Percentiles rank a stretch among this genome's conserved stretches.
Conservation (phyloP, 1,140 invertebrate species). For the Aricia agestis region DNA sequence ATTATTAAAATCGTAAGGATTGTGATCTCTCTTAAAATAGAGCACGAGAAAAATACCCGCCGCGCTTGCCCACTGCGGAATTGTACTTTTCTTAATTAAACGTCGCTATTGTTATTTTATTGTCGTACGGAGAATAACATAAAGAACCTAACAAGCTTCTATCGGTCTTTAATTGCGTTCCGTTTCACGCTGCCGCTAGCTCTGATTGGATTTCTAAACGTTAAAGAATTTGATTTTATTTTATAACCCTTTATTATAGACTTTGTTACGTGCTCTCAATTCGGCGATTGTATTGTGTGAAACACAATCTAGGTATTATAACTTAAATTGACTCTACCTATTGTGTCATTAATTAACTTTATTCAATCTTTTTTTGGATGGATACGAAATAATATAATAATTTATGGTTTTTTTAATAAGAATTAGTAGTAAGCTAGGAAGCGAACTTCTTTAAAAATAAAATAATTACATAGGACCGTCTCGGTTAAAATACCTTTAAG, state of each 20-base stretch:
- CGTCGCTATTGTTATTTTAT: constrained; percentile 16
- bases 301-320: background rate
- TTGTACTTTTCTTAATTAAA: constrained; percentile 21
- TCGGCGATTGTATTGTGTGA: background rate
- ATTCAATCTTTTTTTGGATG: too few relatives aligned
- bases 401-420: too few relatives aligned
- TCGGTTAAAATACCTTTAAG: too few relatives aligned
- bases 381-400: too few relatives aligned
- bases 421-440: too few relatives aligned
- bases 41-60: background rate
- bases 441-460: too few relatives aligned
- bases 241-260: constrained; percentile 16
- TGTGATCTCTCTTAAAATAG: background rate
- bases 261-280: background rate
- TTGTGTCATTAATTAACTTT: too few relatives aligned
- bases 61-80: background rate
- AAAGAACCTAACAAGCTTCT: constrained; percentile 18
- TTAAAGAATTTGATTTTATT: constrained; percentile 16
- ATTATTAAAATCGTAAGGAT: too few relatives aligned
- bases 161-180: constrained; percentile 23
- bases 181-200: constrained; percentile 17
- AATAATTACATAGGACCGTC: too few relatives aligned
- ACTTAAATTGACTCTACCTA: background rate
- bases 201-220: constrained; percentile 33
- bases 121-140: constrained; percentile 7